Conservation (phyloP, 1,140 invertebrate species). For the Phocides pigmalion region DNA sequence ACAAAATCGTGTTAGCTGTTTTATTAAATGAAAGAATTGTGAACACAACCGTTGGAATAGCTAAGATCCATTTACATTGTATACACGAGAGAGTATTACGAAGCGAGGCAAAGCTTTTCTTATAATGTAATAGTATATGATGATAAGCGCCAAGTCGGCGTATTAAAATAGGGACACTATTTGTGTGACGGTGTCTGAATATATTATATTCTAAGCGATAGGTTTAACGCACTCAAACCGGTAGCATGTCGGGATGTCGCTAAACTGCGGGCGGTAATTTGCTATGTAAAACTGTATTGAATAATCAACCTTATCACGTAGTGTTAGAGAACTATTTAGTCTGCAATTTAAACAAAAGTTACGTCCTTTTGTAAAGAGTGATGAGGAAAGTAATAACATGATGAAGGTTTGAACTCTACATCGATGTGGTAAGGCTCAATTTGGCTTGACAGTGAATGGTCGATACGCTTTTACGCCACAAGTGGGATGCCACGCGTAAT, state of each 20-base stretch:
- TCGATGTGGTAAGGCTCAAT: constrained; percentile 25
- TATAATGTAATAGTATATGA: too few species aligned
- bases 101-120: too few species aligned
- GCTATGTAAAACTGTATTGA: constrained; percentile 6
- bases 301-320: constrained; percentile 15
- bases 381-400: constrained; percentile 17
- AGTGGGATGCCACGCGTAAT: constrained; percentile 34
- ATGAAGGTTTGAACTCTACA: constrained; percentile 24
- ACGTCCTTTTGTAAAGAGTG: neutral
- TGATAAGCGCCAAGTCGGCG: neutral
- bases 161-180: neutral
- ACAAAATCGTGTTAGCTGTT: too few species aligned
- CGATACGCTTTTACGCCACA: neutral
- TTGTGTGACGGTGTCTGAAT: neutral
- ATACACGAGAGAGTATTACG: too few species aligned
- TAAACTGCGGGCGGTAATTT: constrained; percentile 37
- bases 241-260: constrained; percentile 42
- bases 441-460: neutral
- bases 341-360: neutral
- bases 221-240: constrained; percentile 52
- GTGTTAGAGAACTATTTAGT: neutral
- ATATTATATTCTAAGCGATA: constrained; percentile 29
- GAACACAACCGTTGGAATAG: too few species aligned
- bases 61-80: too few species aligned
- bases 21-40: too few species aligned